A percentile compares a stretch with the other conserved stretches of the same genome.
These are phyloP conservation scores for Thera britannica DNA, from an alignment of 2,888 invertebrate species.

Conservation along the genomic window DNA sequence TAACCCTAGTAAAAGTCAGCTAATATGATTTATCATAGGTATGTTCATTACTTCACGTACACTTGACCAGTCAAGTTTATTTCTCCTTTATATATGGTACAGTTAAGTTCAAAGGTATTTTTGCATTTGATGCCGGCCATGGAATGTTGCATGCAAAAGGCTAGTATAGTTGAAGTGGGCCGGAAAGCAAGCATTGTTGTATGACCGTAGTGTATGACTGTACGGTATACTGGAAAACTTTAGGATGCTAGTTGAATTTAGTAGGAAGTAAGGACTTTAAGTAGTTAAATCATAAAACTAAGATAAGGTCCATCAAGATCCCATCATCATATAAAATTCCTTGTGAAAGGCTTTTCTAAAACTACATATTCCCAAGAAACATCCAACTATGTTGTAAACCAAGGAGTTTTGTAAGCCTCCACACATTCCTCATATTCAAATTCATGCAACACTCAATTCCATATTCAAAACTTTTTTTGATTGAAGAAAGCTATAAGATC, in stretches of 20 bases:
- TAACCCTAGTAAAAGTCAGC: conserved; percentile 1
- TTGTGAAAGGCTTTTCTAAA: background rate
- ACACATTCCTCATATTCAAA: no score
- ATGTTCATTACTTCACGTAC: conserved; percentile 20
- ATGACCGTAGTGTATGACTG: conserved; percentile 48
- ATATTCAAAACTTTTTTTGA: no score
- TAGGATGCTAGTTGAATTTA: conserved; percentile 40
- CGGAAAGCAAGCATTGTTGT: conserved; percentile 45
- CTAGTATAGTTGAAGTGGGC: conserved; percentile 54
- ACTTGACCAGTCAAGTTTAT: conserved; percentile 25
- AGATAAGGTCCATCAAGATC: background rate
- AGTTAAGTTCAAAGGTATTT: conserved; percentile 12
- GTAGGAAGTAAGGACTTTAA: conserved; percentile 34
- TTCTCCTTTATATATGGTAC: conserved; percentile 16
- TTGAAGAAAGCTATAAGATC: no score
- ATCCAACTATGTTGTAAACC: no score
- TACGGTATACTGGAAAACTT: conserved; percentile 41
- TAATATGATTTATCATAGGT: conserved; percentile 29
- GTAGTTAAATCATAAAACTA: conserved; percentile 19
- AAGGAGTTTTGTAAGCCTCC: no score
- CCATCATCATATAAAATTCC: background rate
- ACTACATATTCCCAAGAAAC: no score
- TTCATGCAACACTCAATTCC: no score
- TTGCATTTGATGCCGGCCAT: conserved; percentile 30
- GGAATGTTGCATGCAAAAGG: conserved; percentile 66